These are phyloP conservation scores for Laticauda laticaudata DNA, from an alignment of 2,113 vertebrate genomes.

Conservation along the genomic window DNA sequence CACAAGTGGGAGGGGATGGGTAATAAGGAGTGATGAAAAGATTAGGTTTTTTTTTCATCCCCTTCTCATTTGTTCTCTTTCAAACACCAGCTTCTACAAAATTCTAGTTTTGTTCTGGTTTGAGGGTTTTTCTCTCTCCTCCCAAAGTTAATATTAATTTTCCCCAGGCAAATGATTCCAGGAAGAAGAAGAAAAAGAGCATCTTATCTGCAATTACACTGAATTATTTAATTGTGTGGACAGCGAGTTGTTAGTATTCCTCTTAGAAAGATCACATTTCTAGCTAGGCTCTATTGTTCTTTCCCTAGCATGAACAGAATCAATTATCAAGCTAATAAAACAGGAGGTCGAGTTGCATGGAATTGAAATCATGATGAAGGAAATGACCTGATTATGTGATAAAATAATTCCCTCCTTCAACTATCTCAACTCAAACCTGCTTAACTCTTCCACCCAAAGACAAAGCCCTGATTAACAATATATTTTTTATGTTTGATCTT, in stretches of 20 bases:
- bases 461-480: slow-evolving; percentile 44
- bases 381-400: slow-evolving; percentile 80
- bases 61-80: slow-evolving; percentile 15
- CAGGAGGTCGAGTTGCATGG: slow-evolving; percentile 77
- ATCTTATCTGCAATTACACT: slow-evolving; percentile 92
- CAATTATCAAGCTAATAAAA: slow-evolving; percentile 81
- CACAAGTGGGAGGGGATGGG: too few species aligned
- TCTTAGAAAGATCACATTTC: slow-evolving; percentile 85
- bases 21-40: too few species aligned
- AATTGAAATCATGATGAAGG: slow-evolving; percentile 72
- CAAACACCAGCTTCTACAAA: not conserved
- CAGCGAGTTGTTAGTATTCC: slow-evolving; percentile 83
- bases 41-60: not conserved
- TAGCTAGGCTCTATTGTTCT: slow-evolving; percentile 78
- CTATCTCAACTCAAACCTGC: slow-evolving; percentile 75
- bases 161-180: slow-evolving; percentile 67
- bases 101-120: not conserved
- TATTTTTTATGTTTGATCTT: slow-evolving; percentile 21
- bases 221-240: slow-evolving; percentile 90
- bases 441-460: slow-evolving; percentile 43
- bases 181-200: slow-evolving; percentile 78
- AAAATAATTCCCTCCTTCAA: slow-evolving; percentile 68
- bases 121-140: slow-evolving; percentile 9
- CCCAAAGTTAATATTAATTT: slow-evolving; percentile 58
- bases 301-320: slow-evolving; percentile 75